These are phyloP conservation scores for Apeltes quadracus DNA, from an alignment of 2,113 vertebrate genomes.

Conservation along the genomic window DNA sequence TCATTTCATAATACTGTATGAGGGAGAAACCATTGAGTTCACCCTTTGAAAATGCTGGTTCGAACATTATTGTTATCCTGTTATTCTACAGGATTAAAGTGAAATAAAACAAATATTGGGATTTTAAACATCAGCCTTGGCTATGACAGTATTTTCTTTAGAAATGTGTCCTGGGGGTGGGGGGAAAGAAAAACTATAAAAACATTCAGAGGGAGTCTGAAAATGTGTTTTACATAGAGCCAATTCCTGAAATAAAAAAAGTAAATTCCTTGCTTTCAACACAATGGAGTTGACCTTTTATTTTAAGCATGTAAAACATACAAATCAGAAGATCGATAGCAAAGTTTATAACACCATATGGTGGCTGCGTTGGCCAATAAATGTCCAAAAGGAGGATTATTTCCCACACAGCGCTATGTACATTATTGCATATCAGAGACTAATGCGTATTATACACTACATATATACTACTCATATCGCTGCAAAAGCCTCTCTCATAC, in stretches of 20 bases:
- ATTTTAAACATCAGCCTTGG: slow-evolving; percentile 28
- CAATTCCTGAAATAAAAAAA: background rate
- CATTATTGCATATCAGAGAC: slow-evolving; percentile 40
- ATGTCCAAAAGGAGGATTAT: slow-evolving; percentile 26
- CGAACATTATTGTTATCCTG: slow-evolving; percentile 39
- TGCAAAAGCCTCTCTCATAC: slow-evolving; percentile 16
- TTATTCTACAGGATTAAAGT: slow-evolving; percentile 42
- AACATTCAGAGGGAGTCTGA: background rate
- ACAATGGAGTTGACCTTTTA: slow-evolving; percentile 28
- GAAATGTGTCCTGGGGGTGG: background rate
- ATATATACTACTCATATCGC: slow-evolving; percentile 7
- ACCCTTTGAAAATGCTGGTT: slow-evolving; percentile 61
- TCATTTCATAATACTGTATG: slow-evolving; percentile 61
- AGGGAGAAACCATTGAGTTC: slow-evolving; percentile 43
- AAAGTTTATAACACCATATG: slow-evolving; percentile 8
- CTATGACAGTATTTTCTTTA: slow-evolving; percentile 8
- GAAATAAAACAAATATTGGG: slow-evolving; percentile 59
- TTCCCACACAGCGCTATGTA: slow-evolving; percentile 53
- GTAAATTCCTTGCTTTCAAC: background rate
- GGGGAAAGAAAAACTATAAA: background rate
- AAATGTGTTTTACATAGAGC: background rate
- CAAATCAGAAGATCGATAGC: slow-evolving; percentile 11
- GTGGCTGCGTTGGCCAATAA: slow-evolving; percentile 9
- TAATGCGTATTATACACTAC: slow-evolving; percentile 8
- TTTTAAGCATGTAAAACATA: slow-evolving; percentile 48